Evolutionary conservation across 2,888 invertebrate species (phyloP).

Genomic region (Strigamia maritima): DNA sequence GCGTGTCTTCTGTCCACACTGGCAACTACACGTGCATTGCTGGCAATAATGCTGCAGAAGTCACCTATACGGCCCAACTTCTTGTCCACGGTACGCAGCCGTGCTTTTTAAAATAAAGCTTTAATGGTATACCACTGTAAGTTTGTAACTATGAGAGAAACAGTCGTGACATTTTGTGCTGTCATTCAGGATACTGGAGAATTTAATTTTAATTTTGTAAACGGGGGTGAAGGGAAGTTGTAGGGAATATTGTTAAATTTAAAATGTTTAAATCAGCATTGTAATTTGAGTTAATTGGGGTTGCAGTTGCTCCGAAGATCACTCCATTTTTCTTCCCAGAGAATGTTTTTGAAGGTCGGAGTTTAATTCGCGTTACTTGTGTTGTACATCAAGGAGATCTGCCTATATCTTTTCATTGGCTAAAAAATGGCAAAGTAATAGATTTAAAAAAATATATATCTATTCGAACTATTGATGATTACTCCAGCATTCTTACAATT

Average conservation of each 20-base stretch:
- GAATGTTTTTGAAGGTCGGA: slow-evolving; percentile 57
- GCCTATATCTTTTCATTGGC: slow-evolving; percentile 52
- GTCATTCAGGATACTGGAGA: slow-evolving; percentile 1
- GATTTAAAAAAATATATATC: background rate
- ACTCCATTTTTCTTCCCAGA: slow-evolving; percentile 58
- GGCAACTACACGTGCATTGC: slow-evolving; percentile 48
- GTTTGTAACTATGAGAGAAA: too few species aligned
- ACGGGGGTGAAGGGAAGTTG: background rate
- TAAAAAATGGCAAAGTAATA: slow-evolving; percentile 53
- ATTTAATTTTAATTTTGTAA: background rate
- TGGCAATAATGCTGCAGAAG: slow-evolving; percentile 45
- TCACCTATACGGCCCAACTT: slow-evolving; percentile 45
- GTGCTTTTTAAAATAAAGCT: background rate
- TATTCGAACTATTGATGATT: slow-evolving; percentile 34
- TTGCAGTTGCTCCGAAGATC: slow-evolving; percentile 57
- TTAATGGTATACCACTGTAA: too few species aligned
- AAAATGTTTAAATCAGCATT: background rate
- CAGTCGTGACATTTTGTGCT: background rate
- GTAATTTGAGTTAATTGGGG: background rate
- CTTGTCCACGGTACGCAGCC: slow-evolving; percentile 45
- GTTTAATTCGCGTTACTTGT: slow-evolving; percentile 55
- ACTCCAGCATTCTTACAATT: slow-evolving; percentile 33
- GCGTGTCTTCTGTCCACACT: slow-evolving; percentile 45
- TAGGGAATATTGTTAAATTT: background rate
- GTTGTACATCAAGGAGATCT: slow-evolving; percentile 48